Evolutionary conservation across 1,140 invertebrate genomes (phyloP).

Genomic region (Drosophila cardini): DNA sequence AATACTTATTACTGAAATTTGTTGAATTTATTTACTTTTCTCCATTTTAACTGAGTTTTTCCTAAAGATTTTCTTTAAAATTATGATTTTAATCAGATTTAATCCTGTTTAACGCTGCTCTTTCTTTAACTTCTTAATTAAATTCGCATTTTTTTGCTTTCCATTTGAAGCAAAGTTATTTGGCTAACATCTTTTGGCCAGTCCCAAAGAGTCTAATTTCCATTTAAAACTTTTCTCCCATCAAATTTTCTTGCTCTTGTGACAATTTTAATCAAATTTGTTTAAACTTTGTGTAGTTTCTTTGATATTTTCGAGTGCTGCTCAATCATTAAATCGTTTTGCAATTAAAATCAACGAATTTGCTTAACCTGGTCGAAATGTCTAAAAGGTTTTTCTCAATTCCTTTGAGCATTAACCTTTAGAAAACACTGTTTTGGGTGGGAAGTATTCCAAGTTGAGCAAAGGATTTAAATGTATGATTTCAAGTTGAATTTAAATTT

Average conservation of each 20-base stretch:
- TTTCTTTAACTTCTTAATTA: too few relatives aligned
- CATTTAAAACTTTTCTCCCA: neutral
- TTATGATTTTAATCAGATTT: too few relatives aligned
- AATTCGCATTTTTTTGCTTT: too few relatives aligned
- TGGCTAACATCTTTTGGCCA: too few relatives aligned
- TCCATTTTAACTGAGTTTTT: neutral
- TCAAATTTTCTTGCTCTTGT: too few relatives aligned
- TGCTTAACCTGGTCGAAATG: neutral
- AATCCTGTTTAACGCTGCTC: too few relatives aligned
- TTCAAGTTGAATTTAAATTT: slow-evolving; percentile 58
- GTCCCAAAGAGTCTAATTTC: neutral
- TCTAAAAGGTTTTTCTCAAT: too few relatives aligned
- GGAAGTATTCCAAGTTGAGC: too few relatives aligned
- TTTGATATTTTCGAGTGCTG: neutral
- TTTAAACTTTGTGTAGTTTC: slow-evolving; percentile 1
- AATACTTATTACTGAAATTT: neutral
- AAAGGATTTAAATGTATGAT: slow-evolving; percentile 66
- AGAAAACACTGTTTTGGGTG: too few relatives aligned
- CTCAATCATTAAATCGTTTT: slow-evolving; percentile 37
- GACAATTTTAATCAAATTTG: slow-evolving; percentile 31
- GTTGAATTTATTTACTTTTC: neutral
- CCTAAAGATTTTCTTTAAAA: too few relatives aligned
- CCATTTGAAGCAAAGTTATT: too few relatives aligned
- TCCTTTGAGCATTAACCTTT: slow-evolving; percentile 38
- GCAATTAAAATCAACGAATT: slow-evolving; percentile 40